Percentiles rank a stretch among this genome's conserved stretches.
These are phyloP conservation scores for Mythimna albipuncta DNA, from an alignment of 2,888 invertebrate species.

Conservation along the genomic window DNA sequence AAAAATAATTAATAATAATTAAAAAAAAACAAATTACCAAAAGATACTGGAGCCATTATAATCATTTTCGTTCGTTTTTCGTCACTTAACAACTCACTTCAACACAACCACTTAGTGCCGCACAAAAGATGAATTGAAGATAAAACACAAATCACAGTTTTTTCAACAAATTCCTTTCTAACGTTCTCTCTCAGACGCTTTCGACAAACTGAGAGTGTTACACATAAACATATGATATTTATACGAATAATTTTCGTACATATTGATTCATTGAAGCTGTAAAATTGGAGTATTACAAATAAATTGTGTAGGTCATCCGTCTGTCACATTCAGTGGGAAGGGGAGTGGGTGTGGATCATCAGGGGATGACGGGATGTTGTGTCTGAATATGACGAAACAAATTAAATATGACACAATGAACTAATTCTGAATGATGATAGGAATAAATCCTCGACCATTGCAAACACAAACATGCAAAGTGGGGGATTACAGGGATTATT, in stretches of 20 bases:
- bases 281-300: conserved; percentile 44
- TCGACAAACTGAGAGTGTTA: conserved; percentile 57
- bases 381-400: conserved; percentile 15
- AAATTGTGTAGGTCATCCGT: conserved; percentile 17
- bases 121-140: conserved; percentile 28
- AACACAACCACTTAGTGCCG: conserved; percentile 33
- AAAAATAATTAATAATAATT: conserved; percentile 1
- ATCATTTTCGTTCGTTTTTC: conserved; percentile 52
- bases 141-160: conserved; percentile 39
- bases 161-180: conserved; percentile 48
- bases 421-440: no score
- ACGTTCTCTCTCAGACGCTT: conserved; percentile 48
- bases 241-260: conserved; percentile 41
- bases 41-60: conserved; percentile 61
- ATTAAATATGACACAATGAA: not conserved
- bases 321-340: conserved; percentile 32
- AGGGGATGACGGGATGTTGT: conserved; percentile 11
- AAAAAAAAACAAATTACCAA: conserved; percentile 50
- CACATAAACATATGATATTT: conserved; percentile 52
- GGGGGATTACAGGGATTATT: no score
- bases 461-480: no score
- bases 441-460: no score
- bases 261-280: conserved; percentile 43
- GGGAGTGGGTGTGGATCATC: conserved; percentile 41
- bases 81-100: conserved; percentile 45